Base-by-base conservation (phyloP, 2,797 vertebrate genomes). In the Pachyuromys duprasi region DNA sequence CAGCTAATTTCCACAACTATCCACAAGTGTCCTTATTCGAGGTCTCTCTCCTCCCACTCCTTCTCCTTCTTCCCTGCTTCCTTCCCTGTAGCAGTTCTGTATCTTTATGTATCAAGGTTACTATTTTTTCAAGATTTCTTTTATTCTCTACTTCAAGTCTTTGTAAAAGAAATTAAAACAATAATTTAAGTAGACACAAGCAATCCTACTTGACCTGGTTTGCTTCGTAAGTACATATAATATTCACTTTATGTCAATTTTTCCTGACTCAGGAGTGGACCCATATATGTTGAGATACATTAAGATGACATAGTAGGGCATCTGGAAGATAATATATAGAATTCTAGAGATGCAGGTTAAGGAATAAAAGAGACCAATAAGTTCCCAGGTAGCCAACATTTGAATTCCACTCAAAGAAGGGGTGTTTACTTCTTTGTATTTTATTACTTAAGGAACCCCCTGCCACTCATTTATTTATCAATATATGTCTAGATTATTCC, bases 291-390 rank as follows among this genome's bases (percentile, higher is more conserved):
- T 90, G 84, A 42, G 31, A 72, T 57, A 67, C 31, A 33, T 87
- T 91, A 24, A 80, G 75, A 33, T 62, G 45, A 91, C 5, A 91
- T 87, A 20, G 28, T 20, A 72, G 5, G 26, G n/a, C 24, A 72
- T 36, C 67, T 39, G 49, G 4, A 49, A 72, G 8, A 39, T 57
- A 49, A 36, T 49, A 86, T 20, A 55, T 42, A 95, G 53, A 80
- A 93, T 86, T 75, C 45, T 86, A 94, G 5, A 97, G 60, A 39
- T 82, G 80, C 20, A 86, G 45, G 7, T 84, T 74, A 45, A 91
- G 45, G 42, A 86, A 78, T 69, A 94, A 93, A 95, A 86, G 17
- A 90, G 45, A 18, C 70, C 96, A 89, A 36, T 81, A n/a, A 33
- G 3, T 90, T 95, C 72, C 26, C 31, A 91, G 82, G 33, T 8